These are phyloP conservation scores for Ciona savignyi DNA, from an alignment of 23 tunicate species.

Conservation along the genomic window DNA sequence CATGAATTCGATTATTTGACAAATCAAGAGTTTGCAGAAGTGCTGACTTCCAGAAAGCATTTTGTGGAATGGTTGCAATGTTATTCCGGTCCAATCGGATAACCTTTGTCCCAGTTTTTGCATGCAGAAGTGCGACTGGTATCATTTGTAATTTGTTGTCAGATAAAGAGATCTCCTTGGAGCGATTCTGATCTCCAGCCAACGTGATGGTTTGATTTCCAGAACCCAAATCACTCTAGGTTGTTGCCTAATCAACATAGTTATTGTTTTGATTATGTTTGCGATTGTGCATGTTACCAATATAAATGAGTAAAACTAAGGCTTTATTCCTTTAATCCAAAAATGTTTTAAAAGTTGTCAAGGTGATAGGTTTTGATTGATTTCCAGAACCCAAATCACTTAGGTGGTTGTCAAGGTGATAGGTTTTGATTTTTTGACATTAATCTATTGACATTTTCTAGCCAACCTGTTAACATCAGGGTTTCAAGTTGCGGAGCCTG, in stretches of 20 bases:
- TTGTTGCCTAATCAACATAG: not conserved
- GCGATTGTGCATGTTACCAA: no score
- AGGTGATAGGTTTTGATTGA: no score
- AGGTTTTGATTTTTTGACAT: no score
- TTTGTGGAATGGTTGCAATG: constrained; percentile 6
- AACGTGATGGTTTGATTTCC: not conserved
- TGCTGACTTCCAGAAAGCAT: not conserved
- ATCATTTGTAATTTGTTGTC: constrained; percentile 32
- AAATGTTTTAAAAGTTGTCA: no score
- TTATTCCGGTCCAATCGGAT: constrained; percentile 28
- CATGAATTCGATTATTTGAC: constrained; percentile 50
- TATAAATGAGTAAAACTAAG: no score
- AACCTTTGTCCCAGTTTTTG: constrained; percentile 9
- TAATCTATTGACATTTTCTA: no score
- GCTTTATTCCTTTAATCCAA: no score
- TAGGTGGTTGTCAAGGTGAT: no score
- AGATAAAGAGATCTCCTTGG: constrained; percentile 4
- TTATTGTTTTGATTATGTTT: no score
- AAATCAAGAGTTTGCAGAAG: constrained; percentile 27
- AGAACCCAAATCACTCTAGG: not conserved
- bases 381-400: no score
- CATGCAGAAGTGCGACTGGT: constrained; percentile 19
- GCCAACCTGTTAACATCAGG: constrained; percentile 29
- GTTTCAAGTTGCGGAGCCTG: constrained; percentile 19
- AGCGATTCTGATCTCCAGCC: not conserved